Percentiles rank a stretch among this genome's conserved stretches.
phyloP scores from a whole-genome alignment of 2,888 invertebrate genomes.

The Mimachlamys varia region DNA sequence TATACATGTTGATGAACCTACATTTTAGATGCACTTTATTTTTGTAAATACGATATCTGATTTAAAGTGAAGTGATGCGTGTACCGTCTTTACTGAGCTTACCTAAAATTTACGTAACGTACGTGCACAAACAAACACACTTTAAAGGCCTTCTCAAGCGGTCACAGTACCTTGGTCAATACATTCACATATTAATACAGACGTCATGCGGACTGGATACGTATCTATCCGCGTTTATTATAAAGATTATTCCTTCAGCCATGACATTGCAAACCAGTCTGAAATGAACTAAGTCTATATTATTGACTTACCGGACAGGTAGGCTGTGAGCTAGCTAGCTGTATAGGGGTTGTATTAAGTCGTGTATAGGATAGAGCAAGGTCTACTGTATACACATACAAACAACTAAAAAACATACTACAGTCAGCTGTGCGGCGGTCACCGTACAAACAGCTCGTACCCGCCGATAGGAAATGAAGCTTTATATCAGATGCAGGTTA shows the following conservation, averaged over 20 bases:
- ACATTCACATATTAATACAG: not conserved
- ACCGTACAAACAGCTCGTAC: not conserved
- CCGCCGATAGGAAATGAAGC: slow-evolving; percentile 45
- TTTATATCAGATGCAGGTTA: slow-evolving; percentile 52
- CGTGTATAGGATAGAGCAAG: not conserved
- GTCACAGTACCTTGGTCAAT: not conserved
- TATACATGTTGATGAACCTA: too few species aligned
- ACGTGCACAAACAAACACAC: too few species aligned
- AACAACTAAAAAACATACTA: not conserved
- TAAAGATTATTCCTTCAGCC: not conserved
- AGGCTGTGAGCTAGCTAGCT: not conserved
- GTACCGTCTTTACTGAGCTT: too few species aligned
- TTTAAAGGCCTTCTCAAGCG: too few species aligned
- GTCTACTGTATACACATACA: not conserved
- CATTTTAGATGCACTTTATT: too few species aligned
- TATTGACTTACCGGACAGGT: not conserved
- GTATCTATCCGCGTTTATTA: not conserved
- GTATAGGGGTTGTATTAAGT: not conserved
- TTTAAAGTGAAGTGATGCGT: too few species aligned
- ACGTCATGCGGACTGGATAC: not conserved
- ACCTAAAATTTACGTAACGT: too few species aligned
- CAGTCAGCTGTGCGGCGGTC: not conserved
- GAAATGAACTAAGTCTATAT: not conserved
- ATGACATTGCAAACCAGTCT: not conserved
- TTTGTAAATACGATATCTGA: too few species aligned